Conservation (phyloP, 2,888 invertebrate species). For the Trachelus tabidus region DNA sequence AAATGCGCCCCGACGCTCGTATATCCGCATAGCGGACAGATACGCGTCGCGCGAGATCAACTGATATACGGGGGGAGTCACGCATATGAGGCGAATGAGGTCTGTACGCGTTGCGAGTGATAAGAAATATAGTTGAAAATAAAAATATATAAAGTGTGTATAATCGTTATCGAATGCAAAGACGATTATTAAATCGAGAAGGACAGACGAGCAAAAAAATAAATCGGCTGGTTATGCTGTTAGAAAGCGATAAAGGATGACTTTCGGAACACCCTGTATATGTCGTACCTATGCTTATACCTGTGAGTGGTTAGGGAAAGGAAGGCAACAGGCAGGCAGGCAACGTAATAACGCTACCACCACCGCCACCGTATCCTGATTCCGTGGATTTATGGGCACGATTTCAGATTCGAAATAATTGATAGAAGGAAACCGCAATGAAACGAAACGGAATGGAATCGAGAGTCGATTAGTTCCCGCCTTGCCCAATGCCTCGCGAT, state of each 20-base stretch:
- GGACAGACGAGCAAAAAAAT: not conserved
- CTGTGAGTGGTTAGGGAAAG: conserved; percentile 16
- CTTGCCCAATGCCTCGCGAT: conserved; percentile 34
- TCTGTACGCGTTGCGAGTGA: not conserved
- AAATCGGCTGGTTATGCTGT: not conserved
- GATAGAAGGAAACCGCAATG: conserved; percentile 42
- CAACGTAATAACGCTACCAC: conserved; percentile 28
- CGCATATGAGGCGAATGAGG: not conserved
- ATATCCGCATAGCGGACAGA: conserved; percentile 18
- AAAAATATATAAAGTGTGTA: not conserved
- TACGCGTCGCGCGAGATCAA: not conserved
- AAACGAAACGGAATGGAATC: conserved; percentile 28
- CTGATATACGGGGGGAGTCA: conserved; percentile 1
- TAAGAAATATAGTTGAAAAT: not conserved
- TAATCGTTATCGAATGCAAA: not conserved
- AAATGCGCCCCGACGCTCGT: conserved; percentile 12
- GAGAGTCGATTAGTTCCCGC: conserved; percentile 30
- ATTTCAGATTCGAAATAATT: conserved; percentile 49
- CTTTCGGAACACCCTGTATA: not conserved
- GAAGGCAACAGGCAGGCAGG: conserved; percentile 12
- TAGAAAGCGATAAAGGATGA: not conserved
- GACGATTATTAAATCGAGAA: no score
- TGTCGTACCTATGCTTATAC: not conserved
- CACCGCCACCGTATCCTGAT: conserved; percentile 36
- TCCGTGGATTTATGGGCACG: conserved; percentile 38